Conservation (phyloP, 2,888 invertebrate species). For the Sepioteuthis lessoniana region DNA sequence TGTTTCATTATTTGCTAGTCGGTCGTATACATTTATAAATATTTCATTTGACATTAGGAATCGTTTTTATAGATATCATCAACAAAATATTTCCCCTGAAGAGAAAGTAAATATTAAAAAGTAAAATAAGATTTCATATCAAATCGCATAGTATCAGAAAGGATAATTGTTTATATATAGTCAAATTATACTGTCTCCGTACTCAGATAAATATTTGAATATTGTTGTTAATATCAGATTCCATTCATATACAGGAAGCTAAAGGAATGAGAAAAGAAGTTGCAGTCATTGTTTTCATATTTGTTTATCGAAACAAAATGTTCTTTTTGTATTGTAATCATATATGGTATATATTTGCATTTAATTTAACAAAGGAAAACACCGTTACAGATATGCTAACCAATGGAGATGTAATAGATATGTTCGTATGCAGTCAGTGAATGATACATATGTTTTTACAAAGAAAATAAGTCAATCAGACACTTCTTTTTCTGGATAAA, state of each 20-base stretch:
- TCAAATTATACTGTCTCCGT: neutral
- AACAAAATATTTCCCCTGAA: neutral
- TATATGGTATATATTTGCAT: no score
- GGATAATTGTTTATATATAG: neutral
- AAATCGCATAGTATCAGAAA: neutral
- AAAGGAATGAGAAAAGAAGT: neutral
- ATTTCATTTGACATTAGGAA: neutral
- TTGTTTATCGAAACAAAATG: neutral
- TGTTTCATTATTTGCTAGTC: no score
- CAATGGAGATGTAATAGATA: no score
- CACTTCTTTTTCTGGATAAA: no score
- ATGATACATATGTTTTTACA: no score
- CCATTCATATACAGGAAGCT: neutral
- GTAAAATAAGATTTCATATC: neutral
- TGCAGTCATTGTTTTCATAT: neutral
- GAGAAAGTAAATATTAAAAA: neutral
- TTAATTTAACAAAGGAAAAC: no score
- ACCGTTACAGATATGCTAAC: no score
- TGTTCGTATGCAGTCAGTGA: no score
- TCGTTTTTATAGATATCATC: neutral
- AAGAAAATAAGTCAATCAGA: no score
- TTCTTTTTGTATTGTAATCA: neutral
- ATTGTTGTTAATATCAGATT: neutral
- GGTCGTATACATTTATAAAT: no score
- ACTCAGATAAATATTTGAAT: neutral